Evolutionary conservation across 2,888 invertebrate genomes (phyloP).

Genomic region (Beris morrisii): DNA sequence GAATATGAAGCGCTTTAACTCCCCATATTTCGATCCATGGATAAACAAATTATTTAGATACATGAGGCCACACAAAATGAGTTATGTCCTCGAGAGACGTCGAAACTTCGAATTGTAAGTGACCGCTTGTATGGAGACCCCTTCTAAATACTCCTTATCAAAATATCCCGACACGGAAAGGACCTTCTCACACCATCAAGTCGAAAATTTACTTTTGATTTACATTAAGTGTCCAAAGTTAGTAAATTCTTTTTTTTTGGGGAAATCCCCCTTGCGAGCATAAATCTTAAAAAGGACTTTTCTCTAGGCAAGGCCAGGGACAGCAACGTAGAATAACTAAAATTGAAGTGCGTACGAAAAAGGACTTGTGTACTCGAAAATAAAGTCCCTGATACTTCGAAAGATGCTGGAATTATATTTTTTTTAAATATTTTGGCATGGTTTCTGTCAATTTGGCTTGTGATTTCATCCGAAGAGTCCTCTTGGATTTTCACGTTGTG

Average conservation of each 20-base stretch:
- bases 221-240: conserved; percentile 11
- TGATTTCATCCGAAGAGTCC: no score
- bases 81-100: conserved; percentile 22
- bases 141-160: conserved; percentile 19
- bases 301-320: no score
- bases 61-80: conserved; percentile 21
- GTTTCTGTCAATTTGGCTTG: no score
- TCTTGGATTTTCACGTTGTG: no score
- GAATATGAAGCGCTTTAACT: conserved; percentile 1
- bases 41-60: conserved; percentile 25
- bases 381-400: no score
- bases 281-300: conserved; percentile 11
- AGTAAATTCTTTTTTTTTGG: conserved; percentile 1
- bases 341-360: no score
- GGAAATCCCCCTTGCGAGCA: neutral
- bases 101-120: conserved; percentile 16
- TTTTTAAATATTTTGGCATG: no score
- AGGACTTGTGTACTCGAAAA: no score
- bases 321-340: no score
- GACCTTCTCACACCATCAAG: conserved; percentile 4
- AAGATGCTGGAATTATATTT: no score
- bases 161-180: neutral
- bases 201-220: conserved; percentile 19
- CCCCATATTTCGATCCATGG: neutral
- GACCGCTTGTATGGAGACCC: conserved; percentile 1